A percentile compares a stretch with the other conserved stretches of the same genome.
phyloP scores from a whole-genome alignment of 2,113 vertebrate genomes.

The Todiramphus chloris region DNA sequence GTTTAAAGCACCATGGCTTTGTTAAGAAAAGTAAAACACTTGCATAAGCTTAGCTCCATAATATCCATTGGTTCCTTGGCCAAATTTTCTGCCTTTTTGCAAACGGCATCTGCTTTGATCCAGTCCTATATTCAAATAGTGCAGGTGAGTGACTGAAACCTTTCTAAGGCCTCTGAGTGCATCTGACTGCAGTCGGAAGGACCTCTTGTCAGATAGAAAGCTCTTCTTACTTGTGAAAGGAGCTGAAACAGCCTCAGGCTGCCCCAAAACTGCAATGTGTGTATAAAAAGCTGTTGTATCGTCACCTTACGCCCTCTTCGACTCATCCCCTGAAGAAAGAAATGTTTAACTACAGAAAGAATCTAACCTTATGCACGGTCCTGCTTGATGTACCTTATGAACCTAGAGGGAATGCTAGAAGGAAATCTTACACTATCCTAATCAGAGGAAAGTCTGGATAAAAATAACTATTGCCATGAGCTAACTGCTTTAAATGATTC shows the following conservation, averaged over 20 bases:
- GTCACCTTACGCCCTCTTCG: neutral
- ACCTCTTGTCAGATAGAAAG: neutral
- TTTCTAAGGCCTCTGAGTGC: neutral
- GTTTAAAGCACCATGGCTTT: neutral
- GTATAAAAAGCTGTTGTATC: neutral
- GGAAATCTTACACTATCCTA: neutral
- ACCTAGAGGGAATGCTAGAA: neutral
- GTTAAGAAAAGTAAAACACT: neutral
- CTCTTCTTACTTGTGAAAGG: neutral
- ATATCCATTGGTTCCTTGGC: neutral
- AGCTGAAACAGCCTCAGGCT: constrained; percentile 38
- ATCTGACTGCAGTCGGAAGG: neutral
- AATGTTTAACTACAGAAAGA: constrained; percentile 26
- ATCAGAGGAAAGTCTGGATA: neutral
- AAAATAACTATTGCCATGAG: neutral
- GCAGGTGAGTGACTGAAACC: neutral
- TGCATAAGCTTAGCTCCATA: neutral
- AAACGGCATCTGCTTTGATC: neutral
- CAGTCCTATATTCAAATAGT: neutral
- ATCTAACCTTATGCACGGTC: neutral
- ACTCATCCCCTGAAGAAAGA: constrained; percentile 28
- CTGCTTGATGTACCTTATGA: neutral
- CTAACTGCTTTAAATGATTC: neutral
- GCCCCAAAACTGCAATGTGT: neutral
- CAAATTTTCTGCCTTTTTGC: neutral